A percentile compares a stretch with the other conserved stretches of the same genome.
phyloP scores from a whole-genome alignment of 2,113 vertebrate species.

The Anarhynchus alexandrinus region DNA sequence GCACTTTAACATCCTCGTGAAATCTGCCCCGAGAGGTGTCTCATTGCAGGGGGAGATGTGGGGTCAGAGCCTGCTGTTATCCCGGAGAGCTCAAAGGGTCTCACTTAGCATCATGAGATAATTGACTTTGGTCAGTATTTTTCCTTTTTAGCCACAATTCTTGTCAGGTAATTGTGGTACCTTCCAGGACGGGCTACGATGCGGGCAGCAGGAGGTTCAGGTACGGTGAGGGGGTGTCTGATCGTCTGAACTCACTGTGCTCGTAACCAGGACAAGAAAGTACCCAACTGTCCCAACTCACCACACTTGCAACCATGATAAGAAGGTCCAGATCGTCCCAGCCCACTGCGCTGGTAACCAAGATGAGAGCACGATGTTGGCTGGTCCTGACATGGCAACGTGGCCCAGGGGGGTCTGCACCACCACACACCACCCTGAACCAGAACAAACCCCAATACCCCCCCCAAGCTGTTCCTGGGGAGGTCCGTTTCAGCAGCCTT shows the following conservation, averaged over 20 bases:
- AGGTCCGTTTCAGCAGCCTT: neutral
- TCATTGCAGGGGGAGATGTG: neutral
- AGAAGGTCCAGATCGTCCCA: neutral
- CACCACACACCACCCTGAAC: neutral
- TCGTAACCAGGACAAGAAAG: neutral
- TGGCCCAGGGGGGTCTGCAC: neutral
- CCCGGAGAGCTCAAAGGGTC: neutral
- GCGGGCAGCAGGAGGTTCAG: neutral
- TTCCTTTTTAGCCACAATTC: neutral
- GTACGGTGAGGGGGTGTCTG: neutral
- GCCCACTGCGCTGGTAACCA: neutral
- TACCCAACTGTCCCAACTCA: neutral
- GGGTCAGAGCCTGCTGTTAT: neutral
- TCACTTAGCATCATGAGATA: neutral
- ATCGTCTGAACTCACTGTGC: neutral
- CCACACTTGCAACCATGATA: neutral
- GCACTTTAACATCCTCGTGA: neutral
- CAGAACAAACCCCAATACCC: neutral
- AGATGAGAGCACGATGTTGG: neutral
- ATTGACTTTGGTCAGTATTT: neutral
- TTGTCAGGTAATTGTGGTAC: neutral
- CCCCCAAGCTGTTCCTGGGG: neutral
- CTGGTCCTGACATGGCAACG: too few species aligned
- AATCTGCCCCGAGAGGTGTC: neutral
- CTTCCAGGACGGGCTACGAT: neutral